These are phyloP conservation scores for Tachina lurida DNA, from an alignment of 2,888 invertebrate genomes.

Conservation along the genomic window DNA sequence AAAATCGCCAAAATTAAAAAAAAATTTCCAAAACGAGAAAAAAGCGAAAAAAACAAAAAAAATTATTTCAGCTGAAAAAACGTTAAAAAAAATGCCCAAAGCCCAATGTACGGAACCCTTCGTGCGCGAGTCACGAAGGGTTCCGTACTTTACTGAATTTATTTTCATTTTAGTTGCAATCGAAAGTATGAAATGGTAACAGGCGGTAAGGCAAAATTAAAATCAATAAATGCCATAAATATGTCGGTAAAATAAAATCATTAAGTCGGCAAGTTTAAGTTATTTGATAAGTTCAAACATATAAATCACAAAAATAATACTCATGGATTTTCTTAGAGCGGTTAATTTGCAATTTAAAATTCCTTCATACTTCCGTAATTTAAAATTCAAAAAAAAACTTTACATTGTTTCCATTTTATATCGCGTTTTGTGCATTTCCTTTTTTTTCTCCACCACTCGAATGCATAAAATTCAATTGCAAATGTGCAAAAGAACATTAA, in stretches of 20 bases:
- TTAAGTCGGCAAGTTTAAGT: neutral
- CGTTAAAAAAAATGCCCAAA: too few relatives aligned
- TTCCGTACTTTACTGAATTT: too few relatives aligned
- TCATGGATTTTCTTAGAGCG: neutral
- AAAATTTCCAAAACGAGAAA: too few relatives aligned
- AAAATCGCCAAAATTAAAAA: too few relatives aligned
- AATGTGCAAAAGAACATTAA: conserved; percentile 2
- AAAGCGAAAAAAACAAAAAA: too few relatives aligned
- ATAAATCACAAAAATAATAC: neutral
- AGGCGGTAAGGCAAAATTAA: neutral
- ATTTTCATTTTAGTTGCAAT: neutral
- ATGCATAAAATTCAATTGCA: conserved; percentile 45
- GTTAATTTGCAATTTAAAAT: conserved; percentile 20
- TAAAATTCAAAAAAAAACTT: conserved; percentile 22
- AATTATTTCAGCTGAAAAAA: too few relatives aligned
- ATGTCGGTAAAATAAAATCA: neutral
- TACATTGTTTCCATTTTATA: conserved; percentile 34
- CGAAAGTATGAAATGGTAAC: neutral
- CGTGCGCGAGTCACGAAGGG: too few relatives aligned
- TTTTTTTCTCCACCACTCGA: conserved; percentile 9
- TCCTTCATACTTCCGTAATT: conserved; percentile 12
- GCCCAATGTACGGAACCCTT: too few relatives aligned
- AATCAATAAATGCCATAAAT: neutral
- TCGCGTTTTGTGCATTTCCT: neutral
- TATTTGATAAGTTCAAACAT: too few relatives aligned